Evolutionary conservation across 2,113 vertebrate species (phyloP), one percentile per base, ranked within the genome.

Genomic region (Indicator indicator): DNA sequence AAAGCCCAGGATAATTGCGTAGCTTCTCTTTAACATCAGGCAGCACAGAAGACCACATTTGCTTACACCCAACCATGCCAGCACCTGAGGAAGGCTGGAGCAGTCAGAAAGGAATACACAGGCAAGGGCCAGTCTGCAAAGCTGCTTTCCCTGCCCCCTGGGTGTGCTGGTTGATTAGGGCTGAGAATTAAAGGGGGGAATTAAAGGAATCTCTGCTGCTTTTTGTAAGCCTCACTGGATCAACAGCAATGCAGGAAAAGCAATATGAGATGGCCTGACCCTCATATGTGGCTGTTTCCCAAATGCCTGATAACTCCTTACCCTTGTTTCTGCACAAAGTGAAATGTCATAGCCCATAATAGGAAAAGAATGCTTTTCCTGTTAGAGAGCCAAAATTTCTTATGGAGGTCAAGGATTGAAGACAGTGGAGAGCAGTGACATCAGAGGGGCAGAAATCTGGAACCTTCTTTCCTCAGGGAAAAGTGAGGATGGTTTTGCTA

Each of bases 171-270:
- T 7, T 58, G 8, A 42, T 15, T 50, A 3, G 12, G 5, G 5
- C 27, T 52, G 24, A 71, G 50, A 89, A 81, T n/a, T n/a, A n/a
- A n/a, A n/a, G n/a, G n/a, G n/a, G n/a, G n/a, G n/a, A n/a, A n/a
- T n/a, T n/a, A n/a, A n/a, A n/a, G n/a, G n/a, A n/a, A 19, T 9
- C 19, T 27, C 0, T 27, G 6, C 5, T 8, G 15, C 8, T 76
- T 79, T 84, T 60, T 9, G 2, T 58, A 91, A 59, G 26, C 26
- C 8, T 73, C 11, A n/a, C 12, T 33, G 17, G 7, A 32, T 33
- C 11, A 69, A 56, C 69, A 21, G 28, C 9, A 72, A 17, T 19
- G 9, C 24, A 7, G 15, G 60, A 27, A 24, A 76, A 75, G 9
- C 4, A 42, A 20, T 30, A 68, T 46, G 9, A 74, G 58, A n/a